Evolutionary conservation across 2,113 vertebrate species (phyloP).

Genomic region (Murina feae): DNA sequence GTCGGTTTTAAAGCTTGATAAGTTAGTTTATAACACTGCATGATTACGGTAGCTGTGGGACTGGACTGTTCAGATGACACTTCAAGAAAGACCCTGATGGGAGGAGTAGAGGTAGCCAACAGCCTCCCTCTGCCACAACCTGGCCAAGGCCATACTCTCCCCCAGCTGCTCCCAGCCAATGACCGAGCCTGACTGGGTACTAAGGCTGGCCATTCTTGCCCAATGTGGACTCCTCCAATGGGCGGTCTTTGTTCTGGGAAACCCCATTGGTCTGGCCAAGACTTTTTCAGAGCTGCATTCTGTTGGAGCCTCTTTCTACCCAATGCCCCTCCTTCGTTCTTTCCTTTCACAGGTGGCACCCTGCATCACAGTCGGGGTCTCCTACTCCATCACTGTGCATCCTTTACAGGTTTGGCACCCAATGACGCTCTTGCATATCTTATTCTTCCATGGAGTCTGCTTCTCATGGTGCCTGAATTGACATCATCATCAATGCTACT

Average conservation of each 20-base stretch:
- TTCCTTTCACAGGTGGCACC: background rate
- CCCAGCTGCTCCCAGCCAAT: background rate
- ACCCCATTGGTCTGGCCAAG: background rate
- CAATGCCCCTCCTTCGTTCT: background rate
- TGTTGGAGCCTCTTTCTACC: background rate
- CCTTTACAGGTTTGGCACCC: background rate
- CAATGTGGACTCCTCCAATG: rapidly evolving
- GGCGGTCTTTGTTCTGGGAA: background rate
- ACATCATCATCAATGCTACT: background rate
- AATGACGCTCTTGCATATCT: background rate
- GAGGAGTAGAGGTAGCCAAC: rapidly evolving
- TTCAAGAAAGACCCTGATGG: background rate
- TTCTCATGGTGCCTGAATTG: background rate
- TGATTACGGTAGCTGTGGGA: background rate
- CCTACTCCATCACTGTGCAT: background rate
- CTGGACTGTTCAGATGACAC: background rate
- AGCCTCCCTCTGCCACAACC: background rate
- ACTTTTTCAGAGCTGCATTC: background rate
- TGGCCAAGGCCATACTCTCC: background rate
- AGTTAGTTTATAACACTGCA: background rate
- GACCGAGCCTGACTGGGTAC: rapidly evolving
- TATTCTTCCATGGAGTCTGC: background rate
- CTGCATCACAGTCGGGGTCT: background rate
- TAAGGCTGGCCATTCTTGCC: background rate
- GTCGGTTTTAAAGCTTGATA: background rate